Conservation (phyloP, 2,888 invertebrate species). For the Caenorhabditis sinica region DNA sequence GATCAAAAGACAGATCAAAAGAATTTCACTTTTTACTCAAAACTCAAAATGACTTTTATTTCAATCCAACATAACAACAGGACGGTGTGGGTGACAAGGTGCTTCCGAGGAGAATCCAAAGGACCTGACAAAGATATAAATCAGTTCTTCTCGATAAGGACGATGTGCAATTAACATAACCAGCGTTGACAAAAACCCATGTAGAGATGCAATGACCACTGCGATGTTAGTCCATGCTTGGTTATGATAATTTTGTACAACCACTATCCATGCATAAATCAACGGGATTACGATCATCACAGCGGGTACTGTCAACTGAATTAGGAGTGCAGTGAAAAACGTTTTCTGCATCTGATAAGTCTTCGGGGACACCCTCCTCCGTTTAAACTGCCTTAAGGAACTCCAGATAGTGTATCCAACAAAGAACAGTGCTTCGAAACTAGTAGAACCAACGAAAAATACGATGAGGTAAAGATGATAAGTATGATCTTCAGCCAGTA, state of each 20-base stretch:
- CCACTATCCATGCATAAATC: not conserved
- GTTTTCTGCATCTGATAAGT: constrained; percentile 22
- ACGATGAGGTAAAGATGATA: not conserved
- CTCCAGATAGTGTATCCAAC: not conserved
- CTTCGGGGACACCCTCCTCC: constrained; percentile 10
- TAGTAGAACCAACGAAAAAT: not conserved
- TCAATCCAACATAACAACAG: too few relatives aligned
- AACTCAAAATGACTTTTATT: too few relatives aligned
- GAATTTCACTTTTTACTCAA: too few relatives aligned
- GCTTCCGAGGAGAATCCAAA: not conserved
- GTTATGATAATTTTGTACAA: not conserved
- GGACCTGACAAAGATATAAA: not conserved
- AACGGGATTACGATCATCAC: not conserved
- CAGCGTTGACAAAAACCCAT: constrained; percentile 2
- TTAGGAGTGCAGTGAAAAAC: not conserved
- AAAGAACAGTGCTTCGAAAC: not conserved
- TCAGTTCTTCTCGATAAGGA: constrained; percentile 8
- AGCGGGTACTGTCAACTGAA: constrained; percentile 1
- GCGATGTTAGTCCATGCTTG: not conserved
- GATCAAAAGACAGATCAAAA: too few relatives aligned
- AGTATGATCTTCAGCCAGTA: not conserved
- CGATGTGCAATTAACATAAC: not conserved
- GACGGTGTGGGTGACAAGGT: too few relatives aligned
- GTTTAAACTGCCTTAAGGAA: not conserved
- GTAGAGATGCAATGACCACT: not conserved